These are phyloP conservation scores for Mya arenaria DNA, from an alignment of 1,140 invertebrate genomes.

Conservation along the genomic window DNA sequence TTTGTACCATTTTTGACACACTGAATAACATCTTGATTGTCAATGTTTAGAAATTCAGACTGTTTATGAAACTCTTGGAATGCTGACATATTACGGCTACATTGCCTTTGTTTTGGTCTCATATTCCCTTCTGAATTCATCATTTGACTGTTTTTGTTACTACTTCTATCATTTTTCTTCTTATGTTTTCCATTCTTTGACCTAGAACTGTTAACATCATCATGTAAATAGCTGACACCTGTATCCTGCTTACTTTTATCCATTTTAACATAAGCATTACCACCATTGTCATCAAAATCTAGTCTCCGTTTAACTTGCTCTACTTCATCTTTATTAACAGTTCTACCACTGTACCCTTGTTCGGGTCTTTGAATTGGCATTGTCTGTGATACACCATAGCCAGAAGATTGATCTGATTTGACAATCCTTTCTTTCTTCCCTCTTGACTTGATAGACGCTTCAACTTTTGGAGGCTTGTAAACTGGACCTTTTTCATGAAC, in stretches of 20 bases:
- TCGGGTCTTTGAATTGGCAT: constrained; percentile 10
- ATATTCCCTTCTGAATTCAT: not conserved
- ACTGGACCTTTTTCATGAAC: not conserved
- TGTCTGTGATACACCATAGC: no score
- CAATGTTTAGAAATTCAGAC: not conserved
- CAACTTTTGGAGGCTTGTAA: not conserved
- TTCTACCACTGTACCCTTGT: not conserved
- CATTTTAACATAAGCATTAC: not conserved
- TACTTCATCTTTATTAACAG: not conserved
- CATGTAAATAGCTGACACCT: constrained; percentile 39
- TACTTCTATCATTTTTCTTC: not conserved
- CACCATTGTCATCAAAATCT: not conserved
- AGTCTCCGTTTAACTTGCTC: not conserved
- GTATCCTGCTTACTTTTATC: no score
- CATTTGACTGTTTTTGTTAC: not conserved
- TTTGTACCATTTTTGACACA: constrained; percentile 45
- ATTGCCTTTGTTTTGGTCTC: no score
- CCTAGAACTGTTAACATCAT: constrained; percentile 31
- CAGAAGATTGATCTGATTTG: no score
- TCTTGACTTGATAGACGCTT: no score
- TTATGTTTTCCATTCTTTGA: not conserved
- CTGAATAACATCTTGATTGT: constrained; percentile 10
- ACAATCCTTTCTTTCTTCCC: no score
- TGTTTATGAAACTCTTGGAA: constrained; percentile 12
- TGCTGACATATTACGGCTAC: not conserved